Base-by-base conservation (phyloP, 1,140 invertebrate species). In the Spodoptera litura region DNA sequence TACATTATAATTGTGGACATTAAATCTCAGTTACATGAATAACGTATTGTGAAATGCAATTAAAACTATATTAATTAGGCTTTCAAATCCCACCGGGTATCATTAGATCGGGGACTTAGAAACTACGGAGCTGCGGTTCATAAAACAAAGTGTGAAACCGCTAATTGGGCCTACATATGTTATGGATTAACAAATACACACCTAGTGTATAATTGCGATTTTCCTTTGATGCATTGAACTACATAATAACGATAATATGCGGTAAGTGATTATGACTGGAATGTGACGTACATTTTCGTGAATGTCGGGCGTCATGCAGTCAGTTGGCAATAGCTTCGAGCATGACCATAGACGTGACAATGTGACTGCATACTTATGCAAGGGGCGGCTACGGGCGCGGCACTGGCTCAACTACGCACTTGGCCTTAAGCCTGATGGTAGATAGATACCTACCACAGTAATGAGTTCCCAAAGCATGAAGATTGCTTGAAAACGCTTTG, bases 401-500 rank as follows among this genome's bases (percentile, higher is more conserved):
- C 44, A 64, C 61, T 64, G 15, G 55, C 53, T 59, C n/a, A 75
- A 62, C 64, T 73, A 75, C 77, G 64, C 70, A 72, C 78, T 72
- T 80, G 80, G 79, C 78, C 79, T 85, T 78, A 79, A 62, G 66
- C 52, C 62, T 61, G 78, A 80, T 84, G 59, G 12, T 70, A 79
- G 77, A 82, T 78, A 44, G 38, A 44, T 44, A 44, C 38, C 38
- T 44, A 10, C 4, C 38, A 80, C 75, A 73, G 55, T 78, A 80
- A 83, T 80, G 76, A 71, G 76, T 85, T 85, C 83, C 76, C 83
- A 85, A 85, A 81, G 52, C 52, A 20, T 35, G 78, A 79, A 81
- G 79, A 74, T 84, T 83, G 62, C 81, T 78, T 73, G 78, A 71
- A 81, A 85, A 79, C 78, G 79, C 83, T 83, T 85, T 85, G 81